Evolutionary conservation across 2,797 vertebrate genomes (phyloP).

Genomic region (Gastrophryne carolinensis): DNA sequence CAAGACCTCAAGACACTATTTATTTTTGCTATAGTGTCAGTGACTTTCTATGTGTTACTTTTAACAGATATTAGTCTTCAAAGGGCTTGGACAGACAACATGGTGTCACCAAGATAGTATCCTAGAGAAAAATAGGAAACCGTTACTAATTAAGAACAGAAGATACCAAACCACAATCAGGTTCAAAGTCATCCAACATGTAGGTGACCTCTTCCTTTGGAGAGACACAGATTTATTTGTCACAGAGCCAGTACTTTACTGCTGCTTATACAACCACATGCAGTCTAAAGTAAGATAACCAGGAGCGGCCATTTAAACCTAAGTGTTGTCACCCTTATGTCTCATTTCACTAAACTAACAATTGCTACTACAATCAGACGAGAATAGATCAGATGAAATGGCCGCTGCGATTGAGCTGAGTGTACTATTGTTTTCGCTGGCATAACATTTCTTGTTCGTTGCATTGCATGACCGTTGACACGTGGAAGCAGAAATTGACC

Average conservation of each 20-base stretch:
- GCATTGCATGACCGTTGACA: too few relatives aligned
- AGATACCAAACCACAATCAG: background rate
- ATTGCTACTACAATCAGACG: too few relatives aligned
- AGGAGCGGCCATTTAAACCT: too few relatives aligned
- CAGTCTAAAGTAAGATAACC: background rate
- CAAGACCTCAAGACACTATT: constrained; percentile 21
- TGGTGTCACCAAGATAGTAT: constrained; percentile 5
- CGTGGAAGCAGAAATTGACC: too few relatives aligned
- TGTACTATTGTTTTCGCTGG: too few relatives aligned
- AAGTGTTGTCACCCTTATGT: too few relatives aligned
- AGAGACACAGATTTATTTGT: background rate
- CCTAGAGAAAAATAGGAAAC: background rate
- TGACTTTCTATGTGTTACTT: background rate
- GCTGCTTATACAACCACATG: background rate
- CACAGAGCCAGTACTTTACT: background rate
- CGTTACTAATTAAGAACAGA: constrained; percentile 31
- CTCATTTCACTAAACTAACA: too few relatives aligned
- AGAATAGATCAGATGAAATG: too few relatives aligned
- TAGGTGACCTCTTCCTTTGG: constrained; percentile 1
- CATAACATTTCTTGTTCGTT: too few relatives aligned
- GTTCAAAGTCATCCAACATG: constrained; percentile 25
- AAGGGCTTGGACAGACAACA: constrained; percentile 3
- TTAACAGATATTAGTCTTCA: constrained; percentile 19
- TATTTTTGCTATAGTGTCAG: constrained; percentile 5
- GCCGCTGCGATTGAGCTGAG: too few relatives aligned